Evolutionary conservation across 2,888 invertebrate genomes (phyloP), one percentile per base, ranked within the genome.

Genomic region (Crocallis elinguaria): DNA sequence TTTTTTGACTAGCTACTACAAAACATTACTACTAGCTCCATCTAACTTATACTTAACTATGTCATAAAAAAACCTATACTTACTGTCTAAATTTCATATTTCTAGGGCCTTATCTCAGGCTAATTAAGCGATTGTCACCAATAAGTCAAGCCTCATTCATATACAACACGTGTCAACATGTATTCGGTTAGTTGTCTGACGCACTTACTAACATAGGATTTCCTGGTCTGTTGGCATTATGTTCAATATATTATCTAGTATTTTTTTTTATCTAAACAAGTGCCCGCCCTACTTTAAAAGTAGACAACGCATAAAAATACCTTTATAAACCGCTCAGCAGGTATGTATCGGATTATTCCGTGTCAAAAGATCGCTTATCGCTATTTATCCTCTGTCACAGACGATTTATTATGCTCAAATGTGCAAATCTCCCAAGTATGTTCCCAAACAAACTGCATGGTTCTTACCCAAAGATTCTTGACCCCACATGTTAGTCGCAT

Each of bases 401-500:
- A 37, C 33, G 33, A 45, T 54, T 49, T 37, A 35, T 53, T 25
- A 32, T 12, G 36, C 23, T n/a, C 35, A 43, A 46, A 33, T 46
- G 55, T 42, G 43, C 42, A 51, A 59, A 66, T 57, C 39, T 29
- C 13, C 11, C 16, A 8, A 25, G 19, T 27, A 25, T 33, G 8
- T 35, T 21, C 27, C 37, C 29, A 36, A 37, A 41, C 33, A 11
- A 56, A 60, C 50, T 58, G 57, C 56, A 63, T 52, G 50, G 46
- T 30, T 36, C 56, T 45, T 49, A 42, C 21, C 50, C 12, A 27
- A 55, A 67, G 57, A 71, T 63, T 71, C 56, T 63, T 62, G 62
- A 54, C 64, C 62, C 60, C 50, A 58, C 60, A 49, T 60, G 54
- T 54, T 49, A 46, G 44, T 49, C 46, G 60, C 57, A 62, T 62